Evolutionary conservation across 1,140 invertebrate species (phyloP).

Genomic region (Tachypleus tridentatus): DNA sequence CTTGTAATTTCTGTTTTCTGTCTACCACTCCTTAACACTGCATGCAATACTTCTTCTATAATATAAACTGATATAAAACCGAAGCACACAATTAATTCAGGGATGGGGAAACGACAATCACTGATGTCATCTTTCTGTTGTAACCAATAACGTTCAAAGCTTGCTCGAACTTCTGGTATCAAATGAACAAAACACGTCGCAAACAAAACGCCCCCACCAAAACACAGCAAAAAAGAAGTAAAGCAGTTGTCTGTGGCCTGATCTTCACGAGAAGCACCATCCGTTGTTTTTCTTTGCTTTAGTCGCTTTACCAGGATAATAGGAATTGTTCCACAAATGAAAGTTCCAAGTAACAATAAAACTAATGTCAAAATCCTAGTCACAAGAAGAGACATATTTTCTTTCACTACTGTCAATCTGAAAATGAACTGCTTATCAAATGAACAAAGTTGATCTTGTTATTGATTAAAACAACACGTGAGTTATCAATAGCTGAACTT

Average conservation of each 20-base stretch:
- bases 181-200: conserved; percentile 70
- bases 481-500: no score
- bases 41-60: conserved; percentile 1
- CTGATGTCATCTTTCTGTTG: conserved; percentile 36
- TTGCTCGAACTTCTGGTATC: conserved; percentile 62
- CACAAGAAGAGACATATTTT: not conserved
- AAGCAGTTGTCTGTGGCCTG: conserved; percentile 6
- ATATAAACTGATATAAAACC: not conserved
- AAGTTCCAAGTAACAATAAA: conserved; percentile 12
- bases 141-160: conserved; percentile 31
- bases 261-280: not conserved
- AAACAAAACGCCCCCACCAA: conserved; percentile 70
- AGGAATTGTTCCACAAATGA: conserved; percentile 7
- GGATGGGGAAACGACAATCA: not conserved
- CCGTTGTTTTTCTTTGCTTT: conserved; percentile 4
- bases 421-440: no score
- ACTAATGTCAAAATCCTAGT: not conserved
- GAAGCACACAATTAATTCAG: not conserved
- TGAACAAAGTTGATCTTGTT: no score
- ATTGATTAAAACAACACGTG: no score
- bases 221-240: conserved; percentile 29
- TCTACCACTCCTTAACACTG: not conserved
- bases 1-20: not conserved
- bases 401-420: no score
- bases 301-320: conserved; percentile 9